Base-by-base conservation (phyloP, 1,140 invertebrate genomes). In the Brachionus plicatilis region DNA sequence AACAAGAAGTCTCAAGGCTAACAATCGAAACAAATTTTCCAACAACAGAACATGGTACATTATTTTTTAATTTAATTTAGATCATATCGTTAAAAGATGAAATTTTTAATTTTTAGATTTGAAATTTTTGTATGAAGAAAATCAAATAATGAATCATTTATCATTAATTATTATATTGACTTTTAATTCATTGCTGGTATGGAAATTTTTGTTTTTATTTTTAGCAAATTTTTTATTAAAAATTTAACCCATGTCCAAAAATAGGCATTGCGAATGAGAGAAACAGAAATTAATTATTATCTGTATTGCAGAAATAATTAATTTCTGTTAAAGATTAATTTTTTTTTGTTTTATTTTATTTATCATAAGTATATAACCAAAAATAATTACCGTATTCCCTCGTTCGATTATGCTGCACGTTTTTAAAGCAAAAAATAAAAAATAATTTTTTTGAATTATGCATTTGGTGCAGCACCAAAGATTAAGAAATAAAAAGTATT, bases 221-320 rank as follows among this genome's bases (percentile, higher is more conserved):
- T 37, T 37, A 37, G 33, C 4, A 7, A 0, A 37, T 6, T 37
- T 37, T 6, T 93, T 95, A 90, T 93, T 87, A 86, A 29, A 24
- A 45, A 20, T 93, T 1, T 17, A 53, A 17, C 33, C 33, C 33
- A 53, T 53, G 11, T 53, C n/a, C 47, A 14, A 17, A 14, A n/a
- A 14, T 6, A 17, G 47, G 17, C 17, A n/a, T 53, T 53, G 14
- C 17, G 17, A 53, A 14, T 53, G n/a, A n/a, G n/a, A n/a, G n/a
- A n/a, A n/a, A n/a, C n/a, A n/a, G n/a, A n/a, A n/a, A n/a, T n/a
- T n/a, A n/a, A n/a, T n/a, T n/a, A n/a, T n/a, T n/a, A n/a, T n/a
- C n/a, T n/a, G n/a, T n/a, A n/a, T n/a, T n/a, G n/a, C n/a, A n/a
- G n/a, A n/a, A n/a, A n/a, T n/a, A n/a, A n/a, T n/a, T n/a, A n/a